These are phyloP conservation scores for Megaustenia siamemsis DNA, from an alignment of 2,888 invertebrate genomes.

Conservation along the genomic window DNA sequence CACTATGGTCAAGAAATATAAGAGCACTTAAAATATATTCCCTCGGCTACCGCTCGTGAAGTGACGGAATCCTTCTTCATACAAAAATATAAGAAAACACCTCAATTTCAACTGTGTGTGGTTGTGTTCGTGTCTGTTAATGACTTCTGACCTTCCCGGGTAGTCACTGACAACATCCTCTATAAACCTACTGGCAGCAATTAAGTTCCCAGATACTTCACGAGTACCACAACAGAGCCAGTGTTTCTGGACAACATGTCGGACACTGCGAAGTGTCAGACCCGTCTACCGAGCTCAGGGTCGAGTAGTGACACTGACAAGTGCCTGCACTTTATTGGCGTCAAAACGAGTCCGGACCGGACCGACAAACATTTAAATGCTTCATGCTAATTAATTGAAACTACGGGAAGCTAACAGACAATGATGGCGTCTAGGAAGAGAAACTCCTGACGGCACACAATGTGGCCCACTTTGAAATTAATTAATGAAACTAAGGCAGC, in stretches of 20 bases:
- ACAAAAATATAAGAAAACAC: too few species aligned
- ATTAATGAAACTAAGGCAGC: too few species aligned
- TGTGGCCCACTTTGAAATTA: too few species aligned
- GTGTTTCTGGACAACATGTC: not conserved
- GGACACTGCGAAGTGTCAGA: not conserved
- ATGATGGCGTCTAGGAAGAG: too few species aligned
- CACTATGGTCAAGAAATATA: too few species aligned
- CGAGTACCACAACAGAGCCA: not conserved
- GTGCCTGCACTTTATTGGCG: constrained; percentile 25
- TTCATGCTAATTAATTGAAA: not conserved
- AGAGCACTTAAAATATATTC: too few species aligned
- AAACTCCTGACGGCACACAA: too few species aligned
- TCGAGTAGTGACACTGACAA: constrained; percentile 24
- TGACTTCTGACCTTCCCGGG: not conserved
- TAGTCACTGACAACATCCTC: too few species aligned
- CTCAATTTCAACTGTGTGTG: constrained; percentile 14
- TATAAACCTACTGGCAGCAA: not conserved
- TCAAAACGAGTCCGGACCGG: not conserved
- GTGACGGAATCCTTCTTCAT: too few species aligned
- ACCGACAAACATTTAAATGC: not conserved
- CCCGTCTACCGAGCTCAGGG: not conserved
- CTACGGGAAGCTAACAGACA: not conserved
- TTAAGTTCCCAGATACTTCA: not conserved
- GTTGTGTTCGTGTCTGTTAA: constrained; percentile 23
- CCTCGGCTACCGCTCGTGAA: too few species aligned